Evolutionary conservation across 23 tunicate species (phyloP).

Genomic region (Halocynthia aurantium): DNA sequence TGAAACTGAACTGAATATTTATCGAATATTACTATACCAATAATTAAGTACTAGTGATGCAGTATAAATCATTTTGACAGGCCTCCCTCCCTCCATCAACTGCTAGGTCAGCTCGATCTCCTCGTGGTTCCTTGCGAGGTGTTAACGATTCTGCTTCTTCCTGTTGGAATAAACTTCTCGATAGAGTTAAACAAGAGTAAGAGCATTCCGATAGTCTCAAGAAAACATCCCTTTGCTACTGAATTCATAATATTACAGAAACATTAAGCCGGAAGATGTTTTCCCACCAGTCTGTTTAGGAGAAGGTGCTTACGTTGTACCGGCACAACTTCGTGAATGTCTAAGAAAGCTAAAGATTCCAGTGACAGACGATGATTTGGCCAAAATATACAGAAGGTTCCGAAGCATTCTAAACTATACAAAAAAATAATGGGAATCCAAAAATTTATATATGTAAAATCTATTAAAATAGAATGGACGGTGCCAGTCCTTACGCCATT

Average conservation of each 20-base stretch:
- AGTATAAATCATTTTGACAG: neutral
- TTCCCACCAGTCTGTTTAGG: conserved; percentile 87
- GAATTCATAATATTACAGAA: conserved; percentile 23
- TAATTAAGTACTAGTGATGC: no score
- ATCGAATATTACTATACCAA: no score
- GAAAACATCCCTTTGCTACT: neutral
- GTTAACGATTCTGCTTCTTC: conserved; percentile 27
- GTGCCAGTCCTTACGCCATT: conserved; percentile 81
- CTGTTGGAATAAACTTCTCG: conserved; percentile 49
- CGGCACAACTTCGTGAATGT: conserved; percentile 85
- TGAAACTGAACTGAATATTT: no score
- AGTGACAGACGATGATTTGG: conserved; percentile 56
- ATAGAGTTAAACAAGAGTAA: conserved; percentile 44
- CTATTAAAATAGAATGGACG: conserved; percentile 39
- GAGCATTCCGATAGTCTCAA: neutral
- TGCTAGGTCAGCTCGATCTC: conserved; percentile 19
- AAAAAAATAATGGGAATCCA: neutral
- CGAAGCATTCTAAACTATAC: neutral
- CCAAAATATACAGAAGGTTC: conserved; percentile 73
- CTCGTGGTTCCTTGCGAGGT: conserved; percentile 10
- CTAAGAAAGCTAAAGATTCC: conserved; percentile 36
- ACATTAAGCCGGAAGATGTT: conserved; percentile 39
- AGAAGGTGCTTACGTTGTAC: conserved; percentile 71
- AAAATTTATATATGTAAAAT: neutral
- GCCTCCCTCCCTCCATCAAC: conserved; percentile 18